Percentiles rank a stretch among this genome's conserved stretches.
Conservation (phyloP, 2,888 invertebrate genomes). For the Rhorus exstirpatorius region DNA sequence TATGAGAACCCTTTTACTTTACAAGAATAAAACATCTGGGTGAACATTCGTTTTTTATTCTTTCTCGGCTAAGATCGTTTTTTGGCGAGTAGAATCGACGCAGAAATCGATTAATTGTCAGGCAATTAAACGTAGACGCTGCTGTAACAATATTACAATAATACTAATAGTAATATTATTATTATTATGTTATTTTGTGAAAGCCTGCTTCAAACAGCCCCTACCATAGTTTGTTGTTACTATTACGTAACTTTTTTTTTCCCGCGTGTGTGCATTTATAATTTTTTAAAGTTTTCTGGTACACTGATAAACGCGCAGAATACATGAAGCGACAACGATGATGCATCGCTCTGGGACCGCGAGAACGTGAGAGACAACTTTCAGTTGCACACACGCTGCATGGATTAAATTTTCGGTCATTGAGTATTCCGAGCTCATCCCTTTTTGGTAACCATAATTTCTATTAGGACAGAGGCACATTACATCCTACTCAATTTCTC, state of each 20-base stretch:
- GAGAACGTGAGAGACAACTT: constrained; percentile 12
- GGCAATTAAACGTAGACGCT: too few relatives aligned
- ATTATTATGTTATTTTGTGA: too few relatives aligned
- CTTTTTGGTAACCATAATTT: constrained; percentile 58
- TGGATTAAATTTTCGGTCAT: constrained; percentile 53
- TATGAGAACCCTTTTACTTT: background rate
- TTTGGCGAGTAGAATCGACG: too few relatives aligned
- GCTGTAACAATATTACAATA: too few relatives aligned
- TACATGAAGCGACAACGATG: constrained; percentile 14
- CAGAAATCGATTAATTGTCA: too few relatives aligned
- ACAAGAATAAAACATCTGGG: background rate
- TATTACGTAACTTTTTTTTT: background rate
- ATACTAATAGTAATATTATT: too few relatives aligned
- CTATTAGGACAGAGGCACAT: constrained; percentile 31
- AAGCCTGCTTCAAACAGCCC: background rate
- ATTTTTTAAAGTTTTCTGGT: constrained; percentile 15
- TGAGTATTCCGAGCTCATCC: constrained; percentile 58
- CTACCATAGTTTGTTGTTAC: constrained; percentile 12
- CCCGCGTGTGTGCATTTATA: too few relatives aligned
- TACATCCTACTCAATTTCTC: background rate
- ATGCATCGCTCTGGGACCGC: constrained; percentile 13
- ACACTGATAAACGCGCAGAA: constrained; percentile 4
- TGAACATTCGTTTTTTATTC: too few relatives aligned
- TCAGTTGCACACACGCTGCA: constrained; percentile 16
- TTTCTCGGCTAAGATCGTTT: too few relatives aligned